Evolutionary conservation across 2,797 vertebrate species (phyloP).

Genomic region (Sardinella longiceps): DNA sequence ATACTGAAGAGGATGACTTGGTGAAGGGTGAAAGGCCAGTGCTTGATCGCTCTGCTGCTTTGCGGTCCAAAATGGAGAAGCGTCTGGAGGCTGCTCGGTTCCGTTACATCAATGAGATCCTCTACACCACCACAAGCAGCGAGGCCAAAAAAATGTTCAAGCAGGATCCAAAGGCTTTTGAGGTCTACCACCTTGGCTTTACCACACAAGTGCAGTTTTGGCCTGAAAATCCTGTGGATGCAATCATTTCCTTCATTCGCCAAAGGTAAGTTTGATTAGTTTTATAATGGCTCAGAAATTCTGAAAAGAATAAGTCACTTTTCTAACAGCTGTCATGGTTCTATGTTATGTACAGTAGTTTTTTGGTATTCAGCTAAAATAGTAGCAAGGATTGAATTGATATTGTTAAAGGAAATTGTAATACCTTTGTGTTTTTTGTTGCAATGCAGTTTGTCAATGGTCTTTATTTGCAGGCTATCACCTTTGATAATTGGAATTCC

Average conservation of each 20-base stretch:
- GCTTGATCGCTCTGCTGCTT: slow-evolving; percentile 63
- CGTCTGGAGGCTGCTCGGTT: slow-evolving; percentile 86
- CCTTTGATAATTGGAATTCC: slow-evolving; percentile 83
- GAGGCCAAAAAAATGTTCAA: slow-evolving; percentile 82
- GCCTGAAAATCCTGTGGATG: slow-evolving; percentile 85
- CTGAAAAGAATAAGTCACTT: background rate
- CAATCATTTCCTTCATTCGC: slow-evolving; percentile 80
- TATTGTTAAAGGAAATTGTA: background rate
- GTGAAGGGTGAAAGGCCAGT: slow-evolving; percentile 32
- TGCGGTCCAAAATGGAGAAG: slow-evolving; percentile 84
- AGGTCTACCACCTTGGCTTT: slow-evolving; percentile 88
- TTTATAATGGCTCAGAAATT: background rate
- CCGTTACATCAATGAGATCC: slow-evolving; percentile 88
- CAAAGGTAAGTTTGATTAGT: slow-evolving; percentile 77
- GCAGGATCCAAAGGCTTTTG: slow-evolving; percentile 82
- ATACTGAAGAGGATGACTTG: slow-evolving; percentile 11
- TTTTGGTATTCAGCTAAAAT: background rate
- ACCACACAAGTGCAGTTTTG: slow-evolving; percentile 84
- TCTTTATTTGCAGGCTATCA: slow-evolving; percentile 70
- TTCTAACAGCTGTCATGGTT: background rate
- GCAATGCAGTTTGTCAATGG: background rate
- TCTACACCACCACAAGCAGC: slow-evolving; percentile 82
- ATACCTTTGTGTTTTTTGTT: background rate
- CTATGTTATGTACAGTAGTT: background rate
- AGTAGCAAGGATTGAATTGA: background rate